Conservation (phyloP, 2,888 invertebrate genomes). For the Drosophila tripunctata region DNA sequence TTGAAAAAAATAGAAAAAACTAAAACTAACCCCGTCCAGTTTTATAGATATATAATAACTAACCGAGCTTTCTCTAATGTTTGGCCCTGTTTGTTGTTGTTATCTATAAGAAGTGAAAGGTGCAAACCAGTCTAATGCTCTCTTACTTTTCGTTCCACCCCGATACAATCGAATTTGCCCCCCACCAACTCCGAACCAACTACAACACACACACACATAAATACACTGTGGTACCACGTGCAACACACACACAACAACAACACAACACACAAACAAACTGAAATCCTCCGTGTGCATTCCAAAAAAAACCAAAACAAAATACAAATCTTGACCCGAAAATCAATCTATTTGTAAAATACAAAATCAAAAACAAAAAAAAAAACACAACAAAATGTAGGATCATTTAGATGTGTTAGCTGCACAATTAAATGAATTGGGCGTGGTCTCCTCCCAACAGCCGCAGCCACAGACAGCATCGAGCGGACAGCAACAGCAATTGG, state of each 20-base stretch:
- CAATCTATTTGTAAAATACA: constrained; percentile 66
- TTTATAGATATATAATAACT: constrained; percentile 67
- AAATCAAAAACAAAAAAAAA: constrained; percentile 66
- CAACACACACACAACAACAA: constrained; percentile 53
- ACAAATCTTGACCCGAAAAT: constrained; percentile 50
- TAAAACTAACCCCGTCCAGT: constrained; percentile 47
- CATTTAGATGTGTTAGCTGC: constrained; percentile 96
- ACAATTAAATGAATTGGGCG: constrained; percentile 96
- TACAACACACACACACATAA: constrained; percentile 48
- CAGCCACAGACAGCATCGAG: constrained; percentile 80
- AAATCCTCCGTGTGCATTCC: constrained; percentile 65
- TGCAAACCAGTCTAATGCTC: constrained; percentile 81
- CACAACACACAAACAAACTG: constrained; percentile 33
- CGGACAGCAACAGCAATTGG: constrained; percentile 76
- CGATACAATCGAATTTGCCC: constrained; percentile 62
- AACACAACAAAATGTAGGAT: constrained; percentile 87
- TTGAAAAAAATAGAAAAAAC: too few species aligned
- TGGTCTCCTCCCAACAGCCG: constrained; percentile 86
- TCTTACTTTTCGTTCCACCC: constrained; percentile 79
- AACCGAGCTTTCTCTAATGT: constrained; percentile 66
- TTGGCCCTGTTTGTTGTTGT: constrained; percentile 56
- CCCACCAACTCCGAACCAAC: constrained; percentile 37
- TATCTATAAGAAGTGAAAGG: constrained; percentile 69
- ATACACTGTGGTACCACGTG: constrained; percentile 62
- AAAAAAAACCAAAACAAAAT: too few species aligned